Conservation (phyloP, 2,113 vertebrate genomes). For the Dromas ardeola region DNA sequence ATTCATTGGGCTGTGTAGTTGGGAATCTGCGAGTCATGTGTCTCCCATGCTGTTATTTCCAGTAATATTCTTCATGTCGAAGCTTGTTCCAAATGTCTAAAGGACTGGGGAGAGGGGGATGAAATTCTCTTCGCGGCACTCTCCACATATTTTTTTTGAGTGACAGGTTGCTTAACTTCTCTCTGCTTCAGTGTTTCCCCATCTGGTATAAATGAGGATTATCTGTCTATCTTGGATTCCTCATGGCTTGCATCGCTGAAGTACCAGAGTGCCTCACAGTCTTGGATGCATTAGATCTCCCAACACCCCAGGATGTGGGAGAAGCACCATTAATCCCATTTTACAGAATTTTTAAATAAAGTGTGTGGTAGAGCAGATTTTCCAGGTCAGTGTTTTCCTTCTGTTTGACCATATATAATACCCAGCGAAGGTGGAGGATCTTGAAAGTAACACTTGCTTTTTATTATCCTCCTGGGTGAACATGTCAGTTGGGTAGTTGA, state of each 20-base stretch:
- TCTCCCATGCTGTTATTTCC: background rate
- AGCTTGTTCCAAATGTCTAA: constrained; percentile 7
- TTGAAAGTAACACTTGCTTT: background rate
- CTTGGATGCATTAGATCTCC: background rate
- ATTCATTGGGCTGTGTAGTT: background rate
- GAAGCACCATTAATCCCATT: background rate
- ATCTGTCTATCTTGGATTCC: background rate
- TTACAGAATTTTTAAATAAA: background rate
- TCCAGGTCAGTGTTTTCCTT: background rate
- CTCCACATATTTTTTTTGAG: background rate
- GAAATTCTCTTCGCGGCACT: background rate
- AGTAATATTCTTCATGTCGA: background rate
- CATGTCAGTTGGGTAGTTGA: background rate
- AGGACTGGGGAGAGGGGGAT: background rate
- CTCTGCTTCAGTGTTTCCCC: constrained; percentile 40
- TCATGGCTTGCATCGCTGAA: background rate
- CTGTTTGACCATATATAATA: background rate
- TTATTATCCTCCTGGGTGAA: background rate
- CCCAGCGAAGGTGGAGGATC: background rate
- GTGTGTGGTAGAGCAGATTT: background rate
- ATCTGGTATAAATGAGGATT: constrained; percentile 40
- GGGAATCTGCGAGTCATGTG: background rate
- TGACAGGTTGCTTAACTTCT: constrained; percentile 29
- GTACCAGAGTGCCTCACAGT: background rate
- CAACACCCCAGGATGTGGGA: background rate